Conservation (phyloP, 35 echinoderm and acorn worm genomes). For the Apostichopus californicus region DNA sequence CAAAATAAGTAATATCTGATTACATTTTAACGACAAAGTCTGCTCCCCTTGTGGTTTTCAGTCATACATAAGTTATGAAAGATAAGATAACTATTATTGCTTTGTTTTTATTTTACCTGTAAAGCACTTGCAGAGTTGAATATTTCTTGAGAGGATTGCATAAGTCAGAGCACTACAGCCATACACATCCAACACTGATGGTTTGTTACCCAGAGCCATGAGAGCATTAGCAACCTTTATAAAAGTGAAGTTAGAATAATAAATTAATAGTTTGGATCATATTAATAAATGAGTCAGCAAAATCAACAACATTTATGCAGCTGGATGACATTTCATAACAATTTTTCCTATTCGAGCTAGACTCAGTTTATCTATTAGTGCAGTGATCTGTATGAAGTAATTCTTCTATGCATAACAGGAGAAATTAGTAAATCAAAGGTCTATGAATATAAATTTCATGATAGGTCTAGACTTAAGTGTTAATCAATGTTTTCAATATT, state of each 20-base stretch:
- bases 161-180: slow-evolving; percentile 81
- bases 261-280: not conserved
- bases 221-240: slow-evolving; percentile 60
- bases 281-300: not conserved
- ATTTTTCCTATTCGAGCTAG: no score
- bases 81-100: no score
- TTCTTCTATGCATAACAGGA: no score
- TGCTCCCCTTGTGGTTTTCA: no score
- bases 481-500: no score
- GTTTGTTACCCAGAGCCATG: slow-evolving; percentile 36
- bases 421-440: no score
- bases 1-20: not conserved
- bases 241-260: not conserved
- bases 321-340: no score
- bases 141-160: slow-evolving; percentile 49
- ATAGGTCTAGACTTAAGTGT: no score
- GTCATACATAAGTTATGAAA: no score
- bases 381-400: no score
- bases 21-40: not conserved
- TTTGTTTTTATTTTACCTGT: slow-evolving; percentile 24
- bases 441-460: no score
- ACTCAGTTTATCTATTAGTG: no score
- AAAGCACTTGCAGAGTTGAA: slow-evolving; percentile 55
- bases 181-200: slow-evolving; percentile 58
- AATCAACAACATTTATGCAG: not conserved